Percentiles rank a stretch among this genome's conserved stretches.
phyloP scores from a whole-genome alignment of 2,113 vertebrate species.

The Empidonax traillii region DNA sequence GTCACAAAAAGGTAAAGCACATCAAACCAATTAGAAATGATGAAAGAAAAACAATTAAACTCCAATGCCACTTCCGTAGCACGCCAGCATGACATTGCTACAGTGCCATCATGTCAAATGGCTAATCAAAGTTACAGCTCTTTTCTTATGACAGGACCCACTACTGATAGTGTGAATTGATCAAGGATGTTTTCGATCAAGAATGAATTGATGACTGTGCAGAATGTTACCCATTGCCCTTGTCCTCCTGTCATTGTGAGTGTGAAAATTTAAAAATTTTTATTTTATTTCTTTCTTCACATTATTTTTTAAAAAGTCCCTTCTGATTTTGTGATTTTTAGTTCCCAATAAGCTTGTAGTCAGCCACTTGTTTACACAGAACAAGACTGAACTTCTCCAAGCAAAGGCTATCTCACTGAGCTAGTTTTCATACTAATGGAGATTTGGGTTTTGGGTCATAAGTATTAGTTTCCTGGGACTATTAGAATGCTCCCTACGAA shows the following conservation, averaged over 20 bases:
- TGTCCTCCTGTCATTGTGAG: neutral
- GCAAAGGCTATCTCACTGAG: neutral
- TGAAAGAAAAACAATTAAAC: neutral
- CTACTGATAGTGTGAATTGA: rapidly evolving
- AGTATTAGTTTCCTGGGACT: neutral
- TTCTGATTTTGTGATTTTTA: neutral
- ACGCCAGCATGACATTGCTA: rapidly evolving
- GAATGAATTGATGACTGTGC: neutral
- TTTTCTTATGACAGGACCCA: neutral
- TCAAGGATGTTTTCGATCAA: neutral
- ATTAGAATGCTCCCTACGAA: neutral
- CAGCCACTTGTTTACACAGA: neutral
- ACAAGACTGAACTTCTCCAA: neutral
- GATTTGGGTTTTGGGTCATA: neutral
- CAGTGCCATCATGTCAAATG: neutral
- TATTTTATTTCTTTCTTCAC: neutral
- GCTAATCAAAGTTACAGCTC: neutral
- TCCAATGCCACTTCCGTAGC: neutral
- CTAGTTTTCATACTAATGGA: neutral
- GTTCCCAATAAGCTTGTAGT: neutral
- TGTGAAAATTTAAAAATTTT: neutral
- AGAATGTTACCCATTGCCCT: neutral
- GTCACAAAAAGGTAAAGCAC: neutral
- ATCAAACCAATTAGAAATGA: neutral
- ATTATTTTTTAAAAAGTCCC: neutral